These are phyloP conservation scores for Chionoecetes opilio DNA, from an alignment of 1,140 invertebrate species.

Conservation along the genomic window DNA sequence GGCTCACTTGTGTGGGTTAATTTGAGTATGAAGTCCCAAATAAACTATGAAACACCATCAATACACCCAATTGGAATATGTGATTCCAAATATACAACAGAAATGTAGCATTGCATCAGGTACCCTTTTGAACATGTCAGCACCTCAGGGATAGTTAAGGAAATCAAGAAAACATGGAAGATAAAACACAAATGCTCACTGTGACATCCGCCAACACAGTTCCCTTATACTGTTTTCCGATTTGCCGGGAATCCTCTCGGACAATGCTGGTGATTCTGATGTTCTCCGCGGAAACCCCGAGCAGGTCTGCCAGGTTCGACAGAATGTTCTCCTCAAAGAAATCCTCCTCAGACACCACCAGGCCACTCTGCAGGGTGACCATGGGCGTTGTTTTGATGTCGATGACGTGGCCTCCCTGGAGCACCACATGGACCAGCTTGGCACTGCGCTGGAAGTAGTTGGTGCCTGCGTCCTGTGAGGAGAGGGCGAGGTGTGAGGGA, in stretches of 20 bases:
- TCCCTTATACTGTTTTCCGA: constrained; percentile 7
- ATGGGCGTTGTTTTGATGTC: constrained; percentile 64
- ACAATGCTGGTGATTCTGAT: constrained; percentile 73
- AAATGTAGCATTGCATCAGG: no score
- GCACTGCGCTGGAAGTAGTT: constrained; percentile 64
- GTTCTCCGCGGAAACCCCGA: constrained; percentile 52
- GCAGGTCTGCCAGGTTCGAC: constrained; percentile 57
- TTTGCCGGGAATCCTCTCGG: constrained; percentile 45
- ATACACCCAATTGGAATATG: no score
- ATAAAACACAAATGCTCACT: not conserved
- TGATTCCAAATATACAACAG: no score
- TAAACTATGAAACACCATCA: no score
- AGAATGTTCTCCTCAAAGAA: constrained; percentile 72
- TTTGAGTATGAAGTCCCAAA: no score
- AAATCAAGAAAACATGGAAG: no score
- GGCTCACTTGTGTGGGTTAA: no score
- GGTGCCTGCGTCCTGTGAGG: constrained; percentile 40
- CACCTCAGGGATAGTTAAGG: no score
- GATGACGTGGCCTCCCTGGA: constrained; percentile 49
- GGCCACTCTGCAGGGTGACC: constrained; percentile 61
- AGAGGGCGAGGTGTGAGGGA: no score
- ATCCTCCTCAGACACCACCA: constrained; percentile 45
- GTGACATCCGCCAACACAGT: not conserved
- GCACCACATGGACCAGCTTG: constrained; percentile 67
- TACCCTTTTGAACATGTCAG: no score